phyloP scores from a whole-genome alignment of 2,113 vertebrate species.

The Terrapene triunguis region DNA sequence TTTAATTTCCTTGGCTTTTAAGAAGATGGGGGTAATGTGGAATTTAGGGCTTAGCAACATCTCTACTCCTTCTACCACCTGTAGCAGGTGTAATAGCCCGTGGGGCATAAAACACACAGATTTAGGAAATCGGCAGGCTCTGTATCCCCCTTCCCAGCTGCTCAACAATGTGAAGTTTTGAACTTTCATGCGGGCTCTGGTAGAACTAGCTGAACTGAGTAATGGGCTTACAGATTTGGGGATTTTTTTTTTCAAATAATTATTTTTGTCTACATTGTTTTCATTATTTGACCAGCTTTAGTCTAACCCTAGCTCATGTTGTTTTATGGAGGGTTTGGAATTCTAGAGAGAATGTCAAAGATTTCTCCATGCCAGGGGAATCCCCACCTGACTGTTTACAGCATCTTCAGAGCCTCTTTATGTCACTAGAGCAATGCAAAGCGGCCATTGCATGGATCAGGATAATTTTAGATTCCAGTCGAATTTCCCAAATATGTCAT shows the following conservation, averaged over 20 bases:
- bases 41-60: not conserved
- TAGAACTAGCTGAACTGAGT: not conserved
- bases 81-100: not conserved
- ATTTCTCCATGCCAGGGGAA: not conserved
- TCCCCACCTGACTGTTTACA: not conserved
- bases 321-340: rapidly evolving
- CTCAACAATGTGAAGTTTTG: rapidly evolving
- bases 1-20: conserved; percentile 33
- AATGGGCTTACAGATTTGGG: not conserved
- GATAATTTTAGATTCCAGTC: too few species aligned
- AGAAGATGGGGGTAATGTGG: not conserved
- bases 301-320: not conserved
- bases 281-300: not conserved
- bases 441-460: not conserved
- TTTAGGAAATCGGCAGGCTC: not conserved
- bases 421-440: not conserved
- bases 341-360: rapidly evolving
- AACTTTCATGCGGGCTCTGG: not conserved
- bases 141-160: not conserved
- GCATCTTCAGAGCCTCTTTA: not conserved
- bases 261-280: not conserved
- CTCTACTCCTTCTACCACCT: not conserved
- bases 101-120: rapidly evolving
- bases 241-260: not conserved
- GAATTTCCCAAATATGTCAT: not conserved